Evolutionary conservation across 2,797 vertebrate genomes (phyloP).

Genomic region (Gallinago stenura): DNA sequence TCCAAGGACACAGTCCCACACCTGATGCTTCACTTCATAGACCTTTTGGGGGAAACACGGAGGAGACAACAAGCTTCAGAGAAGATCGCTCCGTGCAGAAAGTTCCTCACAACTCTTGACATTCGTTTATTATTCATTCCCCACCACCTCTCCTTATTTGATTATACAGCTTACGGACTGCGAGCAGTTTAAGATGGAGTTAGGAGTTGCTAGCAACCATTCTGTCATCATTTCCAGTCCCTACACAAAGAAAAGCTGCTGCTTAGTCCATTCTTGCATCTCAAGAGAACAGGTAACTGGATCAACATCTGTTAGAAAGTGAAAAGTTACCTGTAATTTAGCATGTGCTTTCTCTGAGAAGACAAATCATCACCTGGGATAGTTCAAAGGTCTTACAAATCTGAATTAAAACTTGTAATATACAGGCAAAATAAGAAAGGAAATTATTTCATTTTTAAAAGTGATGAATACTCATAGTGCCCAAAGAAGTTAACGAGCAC

Average conservation of each 20-base stretch:
- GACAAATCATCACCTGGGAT: neutral
- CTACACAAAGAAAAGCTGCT: neutral
- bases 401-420: neutral
- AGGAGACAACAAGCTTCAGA: neutral
- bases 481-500: neutral
- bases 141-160: neutral
- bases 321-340: neutral
- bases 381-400: neutral
- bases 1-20: neutral
- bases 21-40: neutral
- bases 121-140: neutral
- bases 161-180: neutral
- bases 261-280: neutral
- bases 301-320: neutral
- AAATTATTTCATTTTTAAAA: neutral
- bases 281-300: neutral
- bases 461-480: neutral
- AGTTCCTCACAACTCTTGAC: neutral
- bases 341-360: neutral
- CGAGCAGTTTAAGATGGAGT: neutral
- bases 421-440: neutral
- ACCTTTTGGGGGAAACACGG: neutral
- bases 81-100: neutral
- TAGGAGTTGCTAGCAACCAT: neutral
- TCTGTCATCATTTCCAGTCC: neutral